Evolutionary conservation across 2,888 invertebrate species (phyloP).

Genomic region (Aphidius colemani): DNA sequence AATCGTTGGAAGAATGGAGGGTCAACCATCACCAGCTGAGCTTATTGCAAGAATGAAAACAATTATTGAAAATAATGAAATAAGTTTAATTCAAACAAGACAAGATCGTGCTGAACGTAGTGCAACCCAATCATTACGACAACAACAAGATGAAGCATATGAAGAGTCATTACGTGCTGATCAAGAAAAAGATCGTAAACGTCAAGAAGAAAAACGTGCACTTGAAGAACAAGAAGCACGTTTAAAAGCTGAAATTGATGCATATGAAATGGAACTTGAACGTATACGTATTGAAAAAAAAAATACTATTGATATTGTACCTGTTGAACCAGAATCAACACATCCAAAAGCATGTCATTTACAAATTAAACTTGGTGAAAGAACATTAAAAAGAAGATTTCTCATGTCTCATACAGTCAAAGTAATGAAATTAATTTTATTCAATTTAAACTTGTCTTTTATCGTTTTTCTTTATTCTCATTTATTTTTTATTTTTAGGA

Average conservation of each 20-base stretch:
- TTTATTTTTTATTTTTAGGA: conserved; percentile 66
- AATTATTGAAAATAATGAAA: conserved; percentile 84
- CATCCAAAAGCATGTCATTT: conserved; percentile 77
- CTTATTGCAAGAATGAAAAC: conserved; percentile 74
- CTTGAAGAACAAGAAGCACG: conserved; percentile 62
- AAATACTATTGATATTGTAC: conserved; percentile 69
- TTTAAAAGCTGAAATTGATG: conserved; percentile 61
- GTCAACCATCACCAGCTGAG: conserved; percentile 74
- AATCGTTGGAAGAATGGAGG: conserved; percentile 87
- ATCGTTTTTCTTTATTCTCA: conserved; percentile 1
- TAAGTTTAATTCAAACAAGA: conserved; percentile 82
- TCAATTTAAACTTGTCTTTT: conserved; percentile 3
- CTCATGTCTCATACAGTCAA: conserved; percentile 77
- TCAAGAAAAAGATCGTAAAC: conserved; percentile 87
- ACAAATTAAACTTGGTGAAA: conserved; percentile 90
- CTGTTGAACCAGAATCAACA: conserved; percentile 76
- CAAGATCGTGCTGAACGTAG: conserved; percentile 84
- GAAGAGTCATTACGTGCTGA: conserved; percentile 88
- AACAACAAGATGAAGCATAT: conserved; percentile 94
- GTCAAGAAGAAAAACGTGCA: conserved; percentile 67
- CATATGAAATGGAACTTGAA: conserved; percentile 63
- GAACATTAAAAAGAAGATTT: conserved; percentile 86
- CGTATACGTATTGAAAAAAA: conserved; percentile 72
- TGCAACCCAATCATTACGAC: conserved; percentile 83
- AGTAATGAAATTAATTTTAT: conserved; percentile 63